Base-by-base conservation (phyloP, 2,888 invertebrate species). In the Arrhopalites spinosus region DNA sequence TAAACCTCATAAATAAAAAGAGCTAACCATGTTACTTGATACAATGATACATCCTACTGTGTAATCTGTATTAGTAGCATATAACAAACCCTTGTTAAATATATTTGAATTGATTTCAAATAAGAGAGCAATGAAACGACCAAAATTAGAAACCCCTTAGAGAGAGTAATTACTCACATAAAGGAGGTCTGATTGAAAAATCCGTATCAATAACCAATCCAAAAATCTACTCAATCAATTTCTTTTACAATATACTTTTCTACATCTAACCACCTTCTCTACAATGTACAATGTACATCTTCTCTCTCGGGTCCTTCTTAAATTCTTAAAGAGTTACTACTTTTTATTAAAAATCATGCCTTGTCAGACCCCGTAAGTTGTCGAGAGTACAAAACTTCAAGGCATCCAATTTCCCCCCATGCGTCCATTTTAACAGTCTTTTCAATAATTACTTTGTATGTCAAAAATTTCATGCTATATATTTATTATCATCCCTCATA, bases 111-210 rank as follows among this genome's bases (percentile, higher is more conserved):
- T 50, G 68, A 68, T 68, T 68, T 67, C 25, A 50, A 68, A 27
- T 5, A 27, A 47, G 23, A 3, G 29, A 25, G 43, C 17, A 50
- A 25, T 50, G 50, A 50, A 68, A 56, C 36, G 43, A 27, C 70
- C 56, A 36, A 30, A 70, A 70, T 70, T 70, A 36, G 56, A 56
- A 29, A 70, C 70, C 70, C 70, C 70, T 50, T 27, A 17, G 36
- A 17, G 70, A 56, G 56, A 70, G 30, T 70, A 50, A 64, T 36
- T 64, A 56, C 70, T 29, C 56, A 47, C 47, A 70, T 3, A 70
- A 56, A 27, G 47, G 30, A 53, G 17, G 56, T 13, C 36, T n/a
- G 17, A 56, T 56, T 50, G 29, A 25, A n/a, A 61, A 7, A 61
- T 25, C 27, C 3, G 15, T 53, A 61, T 61, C 59, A 61, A 61